Evolutionary conservation across 2,113 vertebrate genomes (phyloP).

Genomic region (Leucopsar rothschildi): DNA sequence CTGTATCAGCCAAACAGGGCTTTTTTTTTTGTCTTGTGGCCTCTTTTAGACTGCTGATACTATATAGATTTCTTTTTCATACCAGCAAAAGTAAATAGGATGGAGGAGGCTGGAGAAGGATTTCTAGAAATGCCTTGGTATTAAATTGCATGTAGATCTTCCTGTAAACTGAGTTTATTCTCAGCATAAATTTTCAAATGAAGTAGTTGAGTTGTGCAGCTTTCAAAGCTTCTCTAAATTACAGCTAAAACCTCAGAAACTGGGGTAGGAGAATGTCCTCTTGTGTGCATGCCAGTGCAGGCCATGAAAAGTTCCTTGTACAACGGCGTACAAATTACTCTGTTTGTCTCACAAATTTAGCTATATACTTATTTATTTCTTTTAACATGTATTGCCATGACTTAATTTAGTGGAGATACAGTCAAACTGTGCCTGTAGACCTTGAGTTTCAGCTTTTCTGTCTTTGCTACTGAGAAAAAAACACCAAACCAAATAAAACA

Average conservation of each 20-base stretch:
- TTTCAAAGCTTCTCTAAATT: background rate
- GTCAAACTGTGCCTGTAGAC: background rate
- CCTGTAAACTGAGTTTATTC: background rate
- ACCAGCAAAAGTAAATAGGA: background rate
- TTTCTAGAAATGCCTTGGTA: background rate
- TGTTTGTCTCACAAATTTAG: background rate
- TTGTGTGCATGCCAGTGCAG: background rate
- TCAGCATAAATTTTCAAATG: background rate
- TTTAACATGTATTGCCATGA: background rate
- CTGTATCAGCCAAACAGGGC: fast-evolving
- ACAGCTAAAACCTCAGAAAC: background rate
- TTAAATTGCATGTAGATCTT: background rate
- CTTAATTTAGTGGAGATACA: background rate
- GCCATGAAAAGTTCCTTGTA: conserved; percentile 30
- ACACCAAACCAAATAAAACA: background rate
- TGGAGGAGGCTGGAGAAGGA: background rate
- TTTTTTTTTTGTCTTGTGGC: background rate
- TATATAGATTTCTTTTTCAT: background rate
- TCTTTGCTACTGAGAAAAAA: background rate
- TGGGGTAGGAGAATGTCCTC: conserved; percentile 11
- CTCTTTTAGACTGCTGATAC: background rate
- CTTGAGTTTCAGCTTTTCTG: background rate
- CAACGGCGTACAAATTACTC: background rate
- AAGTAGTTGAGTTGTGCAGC: background rate
- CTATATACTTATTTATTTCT: background rate